Percentiles rank a stretch among this genome's conserved stretches.
phyloP scores from a whole-genome alignment of 2,888 invertebrate genomes.

The Papilio demoleus region DNA sequence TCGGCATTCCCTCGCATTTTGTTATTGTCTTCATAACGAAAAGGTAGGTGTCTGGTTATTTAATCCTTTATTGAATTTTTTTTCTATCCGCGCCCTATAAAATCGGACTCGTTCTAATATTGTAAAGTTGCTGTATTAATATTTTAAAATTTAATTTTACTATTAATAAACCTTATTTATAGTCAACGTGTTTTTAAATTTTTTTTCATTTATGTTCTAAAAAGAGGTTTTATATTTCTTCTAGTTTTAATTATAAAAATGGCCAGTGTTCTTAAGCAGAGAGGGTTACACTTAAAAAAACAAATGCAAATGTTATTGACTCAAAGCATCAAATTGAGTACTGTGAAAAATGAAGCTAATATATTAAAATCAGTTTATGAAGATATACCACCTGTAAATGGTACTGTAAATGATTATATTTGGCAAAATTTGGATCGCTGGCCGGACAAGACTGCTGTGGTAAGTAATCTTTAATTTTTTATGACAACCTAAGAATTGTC shows the following conservation, averaged over 20 bases:
- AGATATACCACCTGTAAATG: conserved; percentile 72
- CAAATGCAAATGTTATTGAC: conserved; percentile 45
- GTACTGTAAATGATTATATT: conserved; percentile 84
- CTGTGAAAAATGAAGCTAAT: conserved; percentile 55
- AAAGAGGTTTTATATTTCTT: conserved; percentile 6
- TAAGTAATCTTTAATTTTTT: conserved; percentile 68
- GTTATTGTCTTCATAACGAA: conserved; percentile 11
- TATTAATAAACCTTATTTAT: neutral
- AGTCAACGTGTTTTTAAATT: too few relatives aligned
- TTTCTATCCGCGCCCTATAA: neutral
- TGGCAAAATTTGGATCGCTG: conserved; percentile 86
- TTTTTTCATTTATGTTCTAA: neutral
- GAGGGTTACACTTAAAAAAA: conserved; percentile 49
- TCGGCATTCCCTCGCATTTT: conserved; percentile 19
- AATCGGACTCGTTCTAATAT: too few relatives aligned
- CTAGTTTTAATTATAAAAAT: conserved; percentile 19
- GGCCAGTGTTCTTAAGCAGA: conserved; percentile 48
- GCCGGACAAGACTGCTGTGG: conserved; percentile 87
- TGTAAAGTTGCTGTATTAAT: neutral
- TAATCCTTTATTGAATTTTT: neutral
- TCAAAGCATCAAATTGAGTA: conserved; percentile 51
- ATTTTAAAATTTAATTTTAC: neutral
- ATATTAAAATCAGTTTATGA: conserved; percentile 78
- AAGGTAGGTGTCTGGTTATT: conserved; percentile 14
- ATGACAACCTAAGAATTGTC: neutral